Evolutionary conservation across 1,140 invertebrate species (phyloP), one percentile per base, ranked within the genome.

Genomic region (Neodiprion fabricii): DNA sequence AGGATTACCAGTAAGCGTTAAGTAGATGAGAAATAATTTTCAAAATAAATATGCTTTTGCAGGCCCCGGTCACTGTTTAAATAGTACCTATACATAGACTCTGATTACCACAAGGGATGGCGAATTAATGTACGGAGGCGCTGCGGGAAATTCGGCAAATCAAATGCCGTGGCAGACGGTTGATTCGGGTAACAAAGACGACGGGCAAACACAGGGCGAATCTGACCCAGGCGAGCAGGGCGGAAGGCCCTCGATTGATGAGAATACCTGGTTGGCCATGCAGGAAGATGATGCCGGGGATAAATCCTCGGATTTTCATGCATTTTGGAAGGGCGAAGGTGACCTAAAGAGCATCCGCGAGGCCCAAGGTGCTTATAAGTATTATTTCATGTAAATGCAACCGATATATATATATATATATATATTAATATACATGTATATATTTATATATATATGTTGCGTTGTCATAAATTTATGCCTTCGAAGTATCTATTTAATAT

Each of bases 291-390:
- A 77, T 4, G 12, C 77, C 9, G 40, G 12, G 40, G 79, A 81
- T 0, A 73, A 76, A 17, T 70, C 48, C 10, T 61, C 72, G 0
- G 75, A 82, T 49, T 82, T 89, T 73, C 86, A 87, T 61, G 83
- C 86, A 1, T 91, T 91, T 72, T 91, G 90, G 90, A 90, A 89
- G 71, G 87, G 86, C 47, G 85, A 90, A 71, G 89, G 84, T 14
- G 85, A 84, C 72, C 74, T 71, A 47, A 74, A 80, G 10, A 83
- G 72, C 28, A 86, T 89, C 23, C 80, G 87, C 72, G 77, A 81
- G 71, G 78, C 79, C 67, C 85, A 87, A 82, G 83, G 84, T 84
- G 77, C 74, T n/a, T 40, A 40, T 40, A 40, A 40, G 28, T 40
- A 40, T 40, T 40, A 40, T 40, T n/a, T 72, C n/a, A 50, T 75